Percentiles rank a stretch among this genome's conserved stretches.
Evolutionary conservation across 2,797 vertebrate species (phyloP).

Genomic region (Karalla daura): DNA sequence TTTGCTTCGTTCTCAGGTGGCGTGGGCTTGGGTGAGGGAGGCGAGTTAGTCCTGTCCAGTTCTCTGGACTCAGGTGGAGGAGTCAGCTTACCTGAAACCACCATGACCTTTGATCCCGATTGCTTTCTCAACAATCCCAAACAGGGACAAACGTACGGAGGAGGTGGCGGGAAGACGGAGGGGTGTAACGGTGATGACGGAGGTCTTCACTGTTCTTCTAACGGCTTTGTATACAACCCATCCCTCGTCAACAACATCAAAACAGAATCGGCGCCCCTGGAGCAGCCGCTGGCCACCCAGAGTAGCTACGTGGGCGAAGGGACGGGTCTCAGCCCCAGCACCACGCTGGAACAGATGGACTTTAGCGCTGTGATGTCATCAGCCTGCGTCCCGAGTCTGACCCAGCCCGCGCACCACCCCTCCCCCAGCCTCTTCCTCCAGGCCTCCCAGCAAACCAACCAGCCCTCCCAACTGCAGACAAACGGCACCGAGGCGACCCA

Average conservation of each 20-base stretch:
- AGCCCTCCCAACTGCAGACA: slow-evolving; percentile 79
- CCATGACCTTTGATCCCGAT: slow-evolving; percentile 98
- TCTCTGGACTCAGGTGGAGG: slow-evolving; percentile 89
- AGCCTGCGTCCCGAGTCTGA: slow-evolving; percentile 88
- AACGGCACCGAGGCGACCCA: slow-evolving; percentile 71
- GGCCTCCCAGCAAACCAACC: slow-evolving; percentile 85
- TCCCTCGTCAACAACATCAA: slow-evolving; percentile 94
- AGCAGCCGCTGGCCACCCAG: slow-evolving; percentile 92
- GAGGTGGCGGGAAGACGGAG: slow-evolving; percentile 91
- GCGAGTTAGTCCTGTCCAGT: slow-evolving; percentile 96
- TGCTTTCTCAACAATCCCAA: slow-evolving; percentile 99
- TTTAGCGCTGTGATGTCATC: slow-evolving; percentile 95
- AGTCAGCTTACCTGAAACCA: slow-evolving; percentile 92
- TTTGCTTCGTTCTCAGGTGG: slow-evolving; percentile 92
- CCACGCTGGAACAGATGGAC: slow-evolving; percentile 98
- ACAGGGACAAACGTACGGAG: slow-evolving; percentile 98
- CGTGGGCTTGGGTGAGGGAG: slow-evolving; percentile 87
- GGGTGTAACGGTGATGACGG: slow-evolving; percentile 76
- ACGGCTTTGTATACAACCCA: slow-evolving; percentile 85
- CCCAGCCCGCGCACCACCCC: slow-evolving; percentile 90
- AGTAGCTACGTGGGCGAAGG: slow-evolving; percentile 82
- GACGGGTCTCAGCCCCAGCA: slow-evolving; percentile 94
- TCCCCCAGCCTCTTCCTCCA: slow-evolving; percentile 97
- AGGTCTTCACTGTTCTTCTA: slow-evolving; percentile 77
- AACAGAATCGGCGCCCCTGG: slow-evolving; percentile 90